Conservation (phyloP, 2,888 invertebrate species). For the Tetramorium bicarinatum region DNA sequence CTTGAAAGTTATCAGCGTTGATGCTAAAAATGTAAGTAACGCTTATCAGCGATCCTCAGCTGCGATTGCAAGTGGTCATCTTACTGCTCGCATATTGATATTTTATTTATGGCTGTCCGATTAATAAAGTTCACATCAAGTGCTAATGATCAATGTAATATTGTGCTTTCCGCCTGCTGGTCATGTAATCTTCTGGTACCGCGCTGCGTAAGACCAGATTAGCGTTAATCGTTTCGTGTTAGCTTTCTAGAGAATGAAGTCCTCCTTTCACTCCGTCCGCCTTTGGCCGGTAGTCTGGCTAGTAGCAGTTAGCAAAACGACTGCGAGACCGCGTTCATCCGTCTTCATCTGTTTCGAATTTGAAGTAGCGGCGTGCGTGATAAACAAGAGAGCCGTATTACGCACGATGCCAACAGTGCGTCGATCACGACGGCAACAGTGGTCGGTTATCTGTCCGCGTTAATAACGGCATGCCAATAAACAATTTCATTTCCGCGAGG, state of each 20-base stretch:
- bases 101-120: constrained; percentile 34
- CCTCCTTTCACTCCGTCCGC: constrained; percentile 48
- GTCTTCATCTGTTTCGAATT: constrained; percentile 55
- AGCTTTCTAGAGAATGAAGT: constrained; percentile 41
- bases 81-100: neutral
- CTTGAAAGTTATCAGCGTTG: neutral
- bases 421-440: constrained; percentile 38
- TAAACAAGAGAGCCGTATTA: constrained; percentile 34
- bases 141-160: constrained; percentile 34
- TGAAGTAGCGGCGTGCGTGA: constrained; percentile 23
- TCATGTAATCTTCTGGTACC: constrained; percentile 45
- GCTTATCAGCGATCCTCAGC: neutral
- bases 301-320: constrained; percentile 21
- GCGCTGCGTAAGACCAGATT: constrained; percentile 55
- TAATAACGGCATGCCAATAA: constrained; percentile 48
- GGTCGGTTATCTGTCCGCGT: constrained; percentile 48
- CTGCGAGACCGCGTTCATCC: constrained; percentile 28
- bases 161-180: constrained; percentile 24
- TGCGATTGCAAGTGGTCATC: neutral
- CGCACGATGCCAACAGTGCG: constrained; percentile 19
- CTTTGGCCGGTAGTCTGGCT: neutral
- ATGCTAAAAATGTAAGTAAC: neutral
- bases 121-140: constrained; percentile 26
- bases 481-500: constrained; percentile 58
- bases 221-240: constrained; percentile 56